Base-by-base conservation (phyloP, 2,113 vertebrate species). In the Scytalopus superciliaris region DNA sequence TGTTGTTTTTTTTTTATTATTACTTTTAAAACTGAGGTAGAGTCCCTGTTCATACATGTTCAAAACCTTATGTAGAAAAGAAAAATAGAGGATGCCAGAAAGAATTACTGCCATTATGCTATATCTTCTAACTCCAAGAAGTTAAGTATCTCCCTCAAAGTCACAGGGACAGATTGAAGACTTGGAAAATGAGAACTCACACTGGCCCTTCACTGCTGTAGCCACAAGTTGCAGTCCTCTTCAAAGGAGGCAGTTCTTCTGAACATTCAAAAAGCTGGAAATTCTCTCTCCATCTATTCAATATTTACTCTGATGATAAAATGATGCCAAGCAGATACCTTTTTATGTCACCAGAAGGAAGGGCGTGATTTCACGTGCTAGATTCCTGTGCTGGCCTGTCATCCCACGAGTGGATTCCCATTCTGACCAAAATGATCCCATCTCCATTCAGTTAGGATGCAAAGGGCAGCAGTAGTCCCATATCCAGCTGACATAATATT, bases 341-440 rank as follows among this genome's bases (percentile, higher is more conserved):
- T 87, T 83, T 64, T 9, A 8, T 14, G 28, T 30, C 56, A 57
- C 24, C 47, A 52, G 37, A 67, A 55, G 12, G 13, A 56, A 79
- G 21, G 28, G 10, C 1, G 1, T 62, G 16, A 86, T 66, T 80
- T 85, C 42, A 18, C 53, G 52, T 0, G 0, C 3, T 57, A 37
- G 27, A 85, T 89, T 70, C 8, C 47, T 35, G 25, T 39, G n/a
- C 60, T 74, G 59, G 37, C 28, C n/a, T 82, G 88, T 85, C 35
- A 70, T 24, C 27, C 70, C 37, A 47, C 12, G 5, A 85, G 19
- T 8, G 0, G 40, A 66, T 19, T 30, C 37, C 30, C 4, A 11
- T 67, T 69, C 45, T 49, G n/a, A 70, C 31, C 72, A 72, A 79
- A 83, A 85, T 79, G 2, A 83, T 52, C 70, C 79, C 52, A 67